Percentiles rank a stretch among this genome's conserved stretches.
Conservation (phyloP, 2,888 invertebrate species). For the Drosophila subsilvestris region DNA sequence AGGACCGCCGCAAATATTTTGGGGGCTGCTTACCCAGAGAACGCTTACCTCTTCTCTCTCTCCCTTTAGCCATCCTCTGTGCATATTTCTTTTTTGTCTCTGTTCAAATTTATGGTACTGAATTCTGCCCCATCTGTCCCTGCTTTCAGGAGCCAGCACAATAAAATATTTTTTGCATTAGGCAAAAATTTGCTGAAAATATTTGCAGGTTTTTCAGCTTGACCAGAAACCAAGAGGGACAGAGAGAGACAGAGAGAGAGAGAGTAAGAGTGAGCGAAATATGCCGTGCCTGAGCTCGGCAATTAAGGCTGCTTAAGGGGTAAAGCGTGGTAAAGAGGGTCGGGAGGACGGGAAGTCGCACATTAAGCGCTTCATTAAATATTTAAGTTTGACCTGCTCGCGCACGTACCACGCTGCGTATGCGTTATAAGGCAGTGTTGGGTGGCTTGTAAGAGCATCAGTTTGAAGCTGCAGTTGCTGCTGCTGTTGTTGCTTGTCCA, state of each 20-base stretch:
- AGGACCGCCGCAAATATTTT: slow-evolving; percentile 76
- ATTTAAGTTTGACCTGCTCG: slow-evolving; percentile 75
- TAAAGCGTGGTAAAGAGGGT: slow-evolving; percentile 8
- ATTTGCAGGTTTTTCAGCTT: slow-evolving; percentile 60
- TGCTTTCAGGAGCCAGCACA: slow-evolving; percentile 39
- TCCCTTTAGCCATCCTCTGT: neutral
- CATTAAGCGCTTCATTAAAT: slow-evolving; percentile 81
- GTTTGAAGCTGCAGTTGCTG: neutral
- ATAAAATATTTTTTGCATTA: slow-evolving; percentile 80
- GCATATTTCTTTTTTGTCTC: slow-evolving; percentile 7
- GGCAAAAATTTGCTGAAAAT: slow-evolving; percentile 78
- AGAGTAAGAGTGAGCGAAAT: neutral
- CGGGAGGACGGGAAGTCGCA: slow-evolving; percentile 45
- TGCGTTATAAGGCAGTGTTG: slow-evolving; percentile 51
- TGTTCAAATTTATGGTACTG: slow-evolving; percentile 62
- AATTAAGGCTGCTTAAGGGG: slow-evolving; percentile 62
- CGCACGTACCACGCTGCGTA: slow-evolving; percentile 66
- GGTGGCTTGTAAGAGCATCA: slow-evolving; percentile 28
- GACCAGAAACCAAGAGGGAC: slow-evolving; percentile 50
- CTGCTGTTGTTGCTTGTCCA: slow-evolving; percentile 46
- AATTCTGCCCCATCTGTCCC: slow-evolving; percentile 23
- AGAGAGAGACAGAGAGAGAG: neutral
- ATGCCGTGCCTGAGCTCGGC: slow-evolving; percentile 31
- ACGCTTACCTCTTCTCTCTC: slow-evolving; percentile 1
- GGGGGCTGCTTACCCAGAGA: slow-evolving; percentile 60